Percentiles rank a stretch among this genome's conserved stretches.
These are phyloP conservation scores for Trichacis sp. DNA, from an alignment of 2,888 invertebrate genomes.

Conservation along the genomic window DNA sequence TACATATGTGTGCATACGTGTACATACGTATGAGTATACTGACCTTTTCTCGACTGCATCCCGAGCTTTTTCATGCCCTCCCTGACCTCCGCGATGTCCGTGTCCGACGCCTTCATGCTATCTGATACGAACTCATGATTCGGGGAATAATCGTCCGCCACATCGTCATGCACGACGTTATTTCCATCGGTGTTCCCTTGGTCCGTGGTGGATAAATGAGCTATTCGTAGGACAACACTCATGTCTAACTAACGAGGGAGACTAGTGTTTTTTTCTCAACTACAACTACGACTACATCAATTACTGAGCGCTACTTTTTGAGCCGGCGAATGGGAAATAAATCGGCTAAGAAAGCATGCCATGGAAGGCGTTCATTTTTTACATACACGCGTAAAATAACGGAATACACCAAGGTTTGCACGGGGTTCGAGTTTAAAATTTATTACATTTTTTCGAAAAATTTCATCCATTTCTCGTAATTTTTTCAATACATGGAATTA, in stretches of 20 bases:
- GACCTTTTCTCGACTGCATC: constrained; percentile 73
- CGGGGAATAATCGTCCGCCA: constrained; percentile 50
- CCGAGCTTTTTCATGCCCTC: constrained; percentile 82
- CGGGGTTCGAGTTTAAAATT: too few species aligned
- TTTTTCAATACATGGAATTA: too few species aligned
- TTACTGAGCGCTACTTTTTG: too few species aligned
- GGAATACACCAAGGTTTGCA: too few species aligned
- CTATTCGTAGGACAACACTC: constrained; percentile 62
- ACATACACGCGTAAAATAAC: too few species aligned
- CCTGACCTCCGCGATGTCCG: constrained; percentile 79
- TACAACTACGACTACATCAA: constrained; percentile 17
- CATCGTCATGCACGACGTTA: constrained; percentile 23
- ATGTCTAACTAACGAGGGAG: constrained; percentile 53
- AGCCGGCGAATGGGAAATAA: constrained; percentile 14
- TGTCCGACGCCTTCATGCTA: constrained; percentile 76
- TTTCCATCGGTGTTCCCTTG: constrained; percentile 43
- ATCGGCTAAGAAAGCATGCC: constrained; percentile 25
- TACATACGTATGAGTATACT: constrained; percentile 65
- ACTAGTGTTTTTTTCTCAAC: constrained; percentile 29
- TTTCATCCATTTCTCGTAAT: too few species aligned
- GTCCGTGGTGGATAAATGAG: constrained; percentile 53
- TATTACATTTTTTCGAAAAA: too few species aligned
- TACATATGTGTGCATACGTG: constrained; percentile 14
- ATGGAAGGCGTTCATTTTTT: constrained; percentile 26
- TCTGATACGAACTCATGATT: constrained; percentile 84